These are phyloP conservation scores for Philotrypesis tridentata DNA, from an alignment of 1,140 invertebrate species.

Conservation along the genomic window DNA sequence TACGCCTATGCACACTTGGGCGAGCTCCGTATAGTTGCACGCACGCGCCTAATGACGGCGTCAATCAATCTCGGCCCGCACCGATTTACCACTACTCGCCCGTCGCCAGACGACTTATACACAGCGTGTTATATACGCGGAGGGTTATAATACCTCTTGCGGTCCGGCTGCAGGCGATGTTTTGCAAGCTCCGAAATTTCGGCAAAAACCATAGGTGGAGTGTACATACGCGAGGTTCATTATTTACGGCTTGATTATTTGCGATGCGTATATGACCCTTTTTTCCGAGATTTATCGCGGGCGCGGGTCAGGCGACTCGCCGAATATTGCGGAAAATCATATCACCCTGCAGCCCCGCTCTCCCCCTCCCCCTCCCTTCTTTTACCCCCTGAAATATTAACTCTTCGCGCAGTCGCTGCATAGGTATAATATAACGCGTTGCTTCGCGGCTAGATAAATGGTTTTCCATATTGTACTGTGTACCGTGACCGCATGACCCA, in stretches of 20 bases:
- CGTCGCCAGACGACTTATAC: not conserved
- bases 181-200: slow-evolving; percentile 4
- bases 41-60: slow-evolving; percentile 60
- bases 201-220: not conserved
- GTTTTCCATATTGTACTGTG: not conserved
- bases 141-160: too few relatives aligned
- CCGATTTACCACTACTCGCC: not conserved
- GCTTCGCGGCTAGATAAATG: not conserved
- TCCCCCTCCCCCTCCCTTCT: too few relatives aligned
- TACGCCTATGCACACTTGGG: too few relatives aligned
- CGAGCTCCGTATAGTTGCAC: not conserved
- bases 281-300: not conserved
- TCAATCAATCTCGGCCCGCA: slow-evolving; percentile 55
- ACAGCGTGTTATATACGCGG: not conserved
- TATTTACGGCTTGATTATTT: slow-evolving; percentile 4
- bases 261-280: not conserved
- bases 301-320: not conserved
- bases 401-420: not conserved
- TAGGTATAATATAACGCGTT: not conserved
- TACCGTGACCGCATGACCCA: not conserved
- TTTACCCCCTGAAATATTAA: not conserved
- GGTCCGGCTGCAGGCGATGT: not conserved
- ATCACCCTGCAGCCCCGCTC: too few relatives aligned
- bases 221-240: not conserved
- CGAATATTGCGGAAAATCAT: not conserved